Evolutionary conservation across 2,888 invertebrate genomes (phyloP), one percentile per base, ranked within the genome.

Genomic region (Venustoraphidia nigricollis): DNA sequence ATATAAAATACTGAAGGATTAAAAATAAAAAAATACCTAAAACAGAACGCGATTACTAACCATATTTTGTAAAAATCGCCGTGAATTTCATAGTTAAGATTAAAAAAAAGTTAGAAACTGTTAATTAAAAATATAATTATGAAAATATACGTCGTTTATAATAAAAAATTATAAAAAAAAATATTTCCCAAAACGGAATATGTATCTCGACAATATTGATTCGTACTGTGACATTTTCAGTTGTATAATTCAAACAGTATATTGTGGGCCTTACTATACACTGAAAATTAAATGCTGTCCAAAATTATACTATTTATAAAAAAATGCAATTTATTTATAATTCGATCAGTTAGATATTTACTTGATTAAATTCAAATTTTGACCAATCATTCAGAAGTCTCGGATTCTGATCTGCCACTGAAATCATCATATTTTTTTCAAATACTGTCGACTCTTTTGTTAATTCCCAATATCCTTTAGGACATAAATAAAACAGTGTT

Each of bases 251-350:
- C 66, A 66, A 66, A 65, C 60, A 63, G 64, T 66, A 65, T 66
- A 66, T 67, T 66, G 67, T 70, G 69, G 69, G 69, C 69, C 69
- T 69, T 69, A 69, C 67, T 68, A 66, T 66, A 68, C 64, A 68
- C 67, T 67, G 66, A 66, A 67, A 66, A 65, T 66, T 64, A 61
- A 64, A 66, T 68, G 65, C 67, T 69, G 69, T 69, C 69, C 67
- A 69, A 67, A 65, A 61, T 55, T 61, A 60, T 62, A 58, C n/a
- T 11, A 38, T 11, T 38, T 38, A 11, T 11, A 11, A 13, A 38
- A 38, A 38, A 38, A 38, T 17, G 17, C 13, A 41, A 41, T n/a
- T 41, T 14, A 41, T 41, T 41, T 17, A 41, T 9, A 17, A 41
- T 41, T 6, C 17, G 13, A 41, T 10, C 27, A 27, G 5, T 27